Base-by-base conservation (phyloP, 2,888 invertebrate genomes). In the Drosophila nigricruria region DNA sequence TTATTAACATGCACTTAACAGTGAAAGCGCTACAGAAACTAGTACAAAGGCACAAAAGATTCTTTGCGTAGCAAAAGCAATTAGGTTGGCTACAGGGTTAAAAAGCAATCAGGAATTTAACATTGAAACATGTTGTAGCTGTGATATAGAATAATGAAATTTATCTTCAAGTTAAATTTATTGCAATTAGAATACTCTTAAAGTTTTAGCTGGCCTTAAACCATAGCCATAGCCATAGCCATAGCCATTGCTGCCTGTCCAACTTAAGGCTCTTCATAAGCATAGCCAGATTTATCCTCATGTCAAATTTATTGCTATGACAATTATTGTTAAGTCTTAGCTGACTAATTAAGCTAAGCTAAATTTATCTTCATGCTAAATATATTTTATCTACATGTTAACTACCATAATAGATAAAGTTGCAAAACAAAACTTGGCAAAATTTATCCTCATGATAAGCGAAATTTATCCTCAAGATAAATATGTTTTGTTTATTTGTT, bases 1-100 rank as follows among this genome's bases (percentile, higher is more conserved):
- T 45, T 57, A 25, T 57, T 34, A 34, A 57, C 57, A 45, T 45
- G 34, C n/a, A 57, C 34, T 57, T 45, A 32, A 43, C 30, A 32
- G 23, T 10, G 47, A 47, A 47, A n/a, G 56, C 2, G n/a, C 18
- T 27, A 27, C 27, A 18, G 5, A n/a, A 14, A 38, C 12, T n/a
- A 1, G 25, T 18, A 47, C 18, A 27, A 27, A 12, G n/a, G 12
- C 3, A 49, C 30, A 32, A 49, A 30, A 49, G 49, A 14, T 8
- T 32, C 8, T 32, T 14, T 32, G 3, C 27, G 3, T 27, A 27
- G n/a, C 18, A 12, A 12, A 47, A 30, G 49, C 27, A 49, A 49
- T 30, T 49, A 49, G n/a, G 2, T 18, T 4, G n/a, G 47, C 47
- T 47, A 10, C 25, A 30, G 23, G 12, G 2, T 30, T 18, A 18